These are phyloP conservation scores for Passer domesticus DNA, from an alignment of 2,113 vertebrate genomes.

Conservation along the genomic window DNA sequence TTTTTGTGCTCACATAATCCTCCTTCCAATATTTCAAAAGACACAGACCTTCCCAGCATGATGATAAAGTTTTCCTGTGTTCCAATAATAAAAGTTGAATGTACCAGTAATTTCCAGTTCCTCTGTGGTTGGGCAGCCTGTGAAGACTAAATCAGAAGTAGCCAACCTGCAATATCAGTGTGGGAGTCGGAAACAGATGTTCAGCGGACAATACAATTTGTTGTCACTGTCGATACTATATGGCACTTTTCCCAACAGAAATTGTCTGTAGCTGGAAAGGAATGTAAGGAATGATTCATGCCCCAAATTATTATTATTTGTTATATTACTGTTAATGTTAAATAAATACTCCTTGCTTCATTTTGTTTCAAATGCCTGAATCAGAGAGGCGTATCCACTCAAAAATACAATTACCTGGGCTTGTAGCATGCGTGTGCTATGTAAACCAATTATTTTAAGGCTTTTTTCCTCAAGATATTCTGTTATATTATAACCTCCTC, in stretches of 20 bases:
- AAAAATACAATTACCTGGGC: not conserved
- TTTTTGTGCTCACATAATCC: slow-evolving; percentile 62
- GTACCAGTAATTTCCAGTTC: slow-evolving; percentile 80
- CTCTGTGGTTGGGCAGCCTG: slow-evolving; percentile 70
- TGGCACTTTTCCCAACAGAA: slow-evolving; percentile 79
- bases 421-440: not conserved
- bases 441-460: not conserved
- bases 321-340: not conserved
- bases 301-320: slow-evolving; percentile 53
- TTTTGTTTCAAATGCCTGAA: slow-evolving; percentile 45
- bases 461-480: not conserved
- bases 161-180: slow-evolving; percentile 71
- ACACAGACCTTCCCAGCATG: slow-evolving; percentile 76
- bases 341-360: slow-evolving; percentile 14
- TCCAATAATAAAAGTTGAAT: slow-evolving; percentile 78
- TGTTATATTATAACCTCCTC: not conserved
- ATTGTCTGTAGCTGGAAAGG: slow-evolving; percentile 76
- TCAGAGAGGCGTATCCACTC: not conserved
- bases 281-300: slow-evolving; percentile 79
- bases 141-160: slow-evolving; percentile 63
- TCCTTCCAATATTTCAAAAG: slow-evolving; percentile 75
- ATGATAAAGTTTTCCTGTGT: slow-evolving; percentile 81
- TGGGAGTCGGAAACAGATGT: slow-evolving; percentile 88
- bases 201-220: slow-evolving; percentile 76
- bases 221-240: slow-evolving; percentile 76